A percentile compares a stretch with the other conserved stretches of the same genome.
Evolutionary conservation across 2,797 vertebrate species (phyloP).

Genomic region (Rhinophrynus dorsalis): DNA sequence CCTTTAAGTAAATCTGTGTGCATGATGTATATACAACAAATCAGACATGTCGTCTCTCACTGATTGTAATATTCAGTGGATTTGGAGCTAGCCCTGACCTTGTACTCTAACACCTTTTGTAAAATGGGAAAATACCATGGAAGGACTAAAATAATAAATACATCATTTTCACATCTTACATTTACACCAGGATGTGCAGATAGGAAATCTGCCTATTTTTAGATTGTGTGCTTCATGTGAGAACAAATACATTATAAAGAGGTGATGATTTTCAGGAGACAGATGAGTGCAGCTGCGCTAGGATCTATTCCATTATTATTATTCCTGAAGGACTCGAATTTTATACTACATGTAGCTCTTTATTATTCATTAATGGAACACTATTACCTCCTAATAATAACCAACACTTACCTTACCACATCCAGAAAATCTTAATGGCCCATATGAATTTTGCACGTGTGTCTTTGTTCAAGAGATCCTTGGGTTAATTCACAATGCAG

Average conservation of each 20-base stretch:
- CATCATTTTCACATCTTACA: not conserved
- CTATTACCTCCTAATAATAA: too few relatives aligned
- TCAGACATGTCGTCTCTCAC: too few relatives aligned
- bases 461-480: too few relatives aligned
- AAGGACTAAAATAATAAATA: not conserved
- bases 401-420: too few relatives aligned
- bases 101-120: not conserved
- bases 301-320: not conserved
- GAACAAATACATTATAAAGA: constrained; percentile 21
- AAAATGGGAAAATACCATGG: not conserved
- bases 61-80: too few relatives aligned
- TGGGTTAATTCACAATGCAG: too few relatives aligned
- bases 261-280: constrained; percentile 25
- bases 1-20: too few relatives aligned
- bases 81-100: not conserved
- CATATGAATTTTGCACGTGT: too few relatives aligned
- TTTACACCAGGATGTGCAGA: not conserved
- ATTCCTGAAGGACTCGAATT: not conserved
- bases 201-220: constrained; percentile 32
- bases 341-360: not conserved
- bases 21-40: too few relatives aligned
- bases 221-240: constrained; percentile 1
- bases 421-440: too few relatives aligned
- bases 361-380: too few relatives aligned
- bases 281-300: constrained; percentile 10